These are phyloP conservation scores for Galagoides demidoff DNA, from an alignment of 2,797 vertebrate genomes.

Conservation along the genomic window DNA sequence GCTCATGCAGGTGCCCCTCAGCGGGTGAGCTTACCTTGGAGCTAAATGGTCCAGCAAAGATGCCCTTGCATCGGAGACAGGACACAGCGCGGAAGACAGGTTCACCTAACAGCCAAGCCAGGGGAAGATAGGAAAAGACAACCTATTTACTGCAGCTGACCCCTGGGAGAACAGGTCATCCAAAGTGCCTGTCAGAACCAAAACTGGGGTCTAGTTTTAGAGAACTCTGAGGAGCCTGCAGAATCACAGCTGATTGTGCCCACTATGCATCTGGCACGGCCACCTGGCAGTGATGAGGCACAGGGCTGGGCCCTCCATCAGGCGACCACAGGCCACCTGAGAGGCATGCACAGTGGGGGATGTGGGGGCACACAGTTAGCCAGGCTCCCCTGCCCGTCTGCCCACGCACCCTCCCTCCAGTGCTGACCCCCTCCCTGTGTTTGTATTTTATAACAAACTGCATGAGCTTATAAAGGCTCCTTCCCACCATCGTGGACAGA, in stretches of 20 bases:
- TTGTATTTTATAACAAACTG: not conserved
- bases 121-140: not conserved
- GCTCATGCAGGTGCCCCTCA: not conserved
- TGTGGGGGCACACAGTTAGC: too few species aligned
- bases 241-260: too few species aligned
- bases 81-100: not conserved
- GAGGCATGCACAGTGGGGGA: too few species aligned
- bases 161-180: not conserved
- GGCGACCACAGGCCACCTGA: not conserved
- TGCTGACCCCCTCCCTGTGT: too few species aligned
- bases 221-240: not conserved
- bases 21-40: not conserved
- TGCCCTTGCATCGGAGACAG: not conserved
- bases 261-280: not conserved
- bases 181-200: not conserved
- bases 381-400: too few species aligned
- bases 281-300: too few species aligned
- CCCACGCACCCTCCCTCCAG: too few species aligned
- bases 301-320: fast-evolving
- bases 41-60: too few species aligned
- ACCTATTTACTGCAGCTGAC: not conserved
- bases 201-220: not conserved
- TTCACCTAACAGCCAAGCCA: not conserved
- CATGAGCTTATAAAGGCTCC: not conserved
- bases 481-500: not conserved